Evolutionary conservation across 2,888 invertebrate species (phyloP).

Genomic region (Sarcophaga carnaria): DNA sequence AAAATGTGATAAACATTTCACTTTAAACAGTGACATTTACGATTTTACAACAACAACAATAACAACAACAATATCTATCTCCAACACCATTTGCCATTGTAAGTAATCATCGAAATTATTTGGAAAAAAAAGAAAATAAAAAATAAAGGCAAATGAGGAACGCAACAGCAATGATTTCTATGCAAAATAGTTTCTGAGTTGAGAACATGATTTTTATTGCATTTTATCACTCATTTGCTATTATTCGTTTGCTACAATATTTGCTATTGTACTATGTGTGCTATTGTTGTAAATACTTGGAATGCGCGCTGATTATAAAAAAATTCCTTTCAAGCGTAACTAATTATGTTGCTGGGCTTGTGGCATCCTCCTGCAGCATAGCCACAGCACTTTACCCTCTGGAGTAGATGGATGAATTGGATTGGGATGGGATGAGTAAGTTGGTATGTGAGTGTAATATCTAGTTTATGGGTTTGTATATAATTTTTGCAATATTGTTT

Average conservation of each 20-base stretch:
- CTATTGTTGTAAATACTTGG: constrained; percentile 46
- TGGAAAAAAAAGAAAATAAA: neutral
- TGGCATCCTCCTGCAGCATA: constrained; percentile 23
- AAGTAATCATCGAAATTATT: constrained; percentile 38
- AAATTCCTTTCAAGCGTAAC: constrained; percentile 75
- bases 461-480: constrained; percentile 55
- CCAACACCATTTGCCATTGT: constrained; percentile 19
- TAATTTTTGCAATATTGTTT: constrained; percentile 52
- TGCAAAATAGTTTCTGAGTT: constrained; percentile 65
- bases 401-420: too few species aligned
- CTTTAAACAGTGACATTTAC: constrained; percentile 67
- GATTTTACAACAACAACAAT: constrained; percentile 54
- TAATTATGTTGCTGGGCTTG: constrained; percentile 73
- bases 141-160: too few species aligned
- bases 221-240: constrained; percentile 74
- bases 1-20: constrained; percentile 69
- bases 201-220: constrained; percentile 75
- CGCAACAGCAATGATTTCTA: constrained; percentile 63
- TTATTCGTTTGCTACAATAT: neutral
- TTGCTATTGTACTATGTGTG: neutral
- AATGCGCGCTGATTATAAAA: constrained; percentile 59
- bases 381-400: too few species aligned
- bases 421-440: too few species aligned
- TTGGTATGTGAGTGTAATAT: neutral
- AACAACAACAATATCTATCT: constrained; percentile 28